Base-by-base conservation (phyloP, 2,113 vertebrate species). In the Chlamydotis undulata region DNA sequence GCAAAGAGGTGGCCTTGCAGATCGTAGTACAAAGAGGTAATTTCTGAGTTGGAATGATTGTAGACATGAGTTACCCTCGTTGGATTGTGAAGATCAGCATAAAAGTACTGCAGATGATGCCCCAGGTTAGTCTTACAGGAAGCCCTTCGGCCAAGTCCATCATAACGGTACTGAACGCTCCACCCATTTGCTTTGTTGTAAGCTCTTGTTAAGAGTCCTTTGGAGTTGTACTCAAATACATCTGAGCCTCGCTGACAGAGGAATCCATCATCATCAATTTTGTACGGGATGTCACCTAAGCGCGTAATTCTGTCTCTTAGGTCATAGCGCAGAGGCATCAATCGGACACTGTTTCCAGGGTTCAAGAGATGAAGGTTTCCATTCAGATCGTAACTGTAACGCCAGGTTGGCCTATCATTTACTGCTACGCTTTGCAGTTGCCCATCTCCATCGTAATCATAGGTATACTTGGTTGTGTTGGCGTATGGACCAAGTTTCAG, bases 11-110 rank as follows among this genome's bases (percentile, higher is more conserved):
- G 99, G 33, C 99, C 99, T 97, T 99, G 99, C 76, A 99, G 98
- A 94, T 99, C 99, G 2, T 99, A 99, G 97, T 99, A 99, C 49
- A 99, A 98, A 1, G 99, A 99, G 17, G 99, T 98, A 81, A 99
- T 99, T 96, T 99, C 99, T 0, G 99, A 99, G 94, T 99, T 99
- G 89, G 99, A 99, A 97, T 99, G 99, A 83, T 99, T 99, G 96
- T 99, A 99, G 93, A 99, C 98, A 8, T 99, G 99, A 26, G 99
- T 99, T 96, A 99, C 98, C 76, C 99, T 98, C 3, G 98, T 98
- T 0, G 99, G 99, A 92, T 99, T 99, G 98, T 99, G 99, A 61
- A 99, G 99, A 96, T 99, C 99, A 7, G 99, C 99, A 25, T 99
- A 99, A 67, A 99, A 99, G 96, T 99, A 99, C 93, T 99, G 99